These are phyloP conservation scores for Atrichornis clamosus DNA, from an alignment of 2,113 vertebrate species.

Conservation along the genomic window DNA sequence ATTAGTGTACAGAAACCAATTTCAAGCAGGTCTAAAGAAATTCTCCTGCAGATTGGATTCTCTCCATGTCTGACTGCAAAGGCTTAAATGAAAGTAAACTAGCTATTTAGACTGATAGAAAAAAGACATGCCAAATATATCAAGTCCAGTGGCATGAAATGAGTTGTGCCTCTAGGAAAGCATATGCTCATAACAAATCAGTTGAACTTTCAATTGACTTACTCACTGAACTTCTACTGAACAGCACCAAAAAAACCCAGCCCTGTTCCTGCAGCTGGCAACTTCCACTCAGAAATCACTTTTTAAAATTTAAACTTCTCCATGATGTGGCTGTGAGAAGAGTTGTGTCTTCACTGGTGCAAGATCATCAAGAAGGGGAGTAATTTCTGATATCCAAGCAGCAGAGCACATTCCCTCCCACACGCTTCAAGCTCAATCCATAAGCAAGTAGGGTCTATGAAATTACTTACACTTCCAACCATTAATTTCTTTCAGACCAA, in stretches of 20 bases:
- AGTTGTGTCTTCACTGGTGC: neutral
- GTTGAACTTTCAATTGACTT: neutral
- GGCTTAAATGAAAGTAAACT: neutral
- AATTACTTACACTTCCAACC: neutral
- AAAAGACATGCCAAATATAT: neutral
- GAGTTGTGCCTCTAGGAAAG: neutral
- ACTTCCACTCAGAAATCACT: neutral
- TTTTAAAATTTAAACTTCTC: neutral
- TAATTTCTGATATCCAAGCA: neutral
- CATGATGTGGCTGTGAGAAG: neutral
- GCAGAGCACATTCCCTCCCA: neutral
- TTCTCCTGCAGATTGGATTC: neutral
- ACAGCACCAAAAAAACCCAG: neutral
- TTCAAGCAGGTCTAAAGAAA: neutral
- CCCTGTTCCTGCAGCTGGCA: neutral
- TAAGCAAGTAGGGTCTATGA: neutral
- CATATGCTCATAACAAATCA: neutral
- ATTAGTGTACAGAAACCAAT: neutral
- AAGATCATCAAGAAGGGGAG: neutral
- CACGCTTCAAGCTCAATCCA: neutral
- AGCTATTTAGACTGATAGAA: neutral
- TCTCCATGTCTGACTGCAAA: neutral
- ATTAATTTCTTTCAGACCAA: neutral
- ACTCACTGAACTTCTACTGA: neutral
- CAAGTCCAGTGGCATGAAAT: neutral